Percentiles rank a stretch among this genome's conserved stretches.
Conservation (phyloP, 2,888 invertebrate species). For the Hololepta plana region DNA sequence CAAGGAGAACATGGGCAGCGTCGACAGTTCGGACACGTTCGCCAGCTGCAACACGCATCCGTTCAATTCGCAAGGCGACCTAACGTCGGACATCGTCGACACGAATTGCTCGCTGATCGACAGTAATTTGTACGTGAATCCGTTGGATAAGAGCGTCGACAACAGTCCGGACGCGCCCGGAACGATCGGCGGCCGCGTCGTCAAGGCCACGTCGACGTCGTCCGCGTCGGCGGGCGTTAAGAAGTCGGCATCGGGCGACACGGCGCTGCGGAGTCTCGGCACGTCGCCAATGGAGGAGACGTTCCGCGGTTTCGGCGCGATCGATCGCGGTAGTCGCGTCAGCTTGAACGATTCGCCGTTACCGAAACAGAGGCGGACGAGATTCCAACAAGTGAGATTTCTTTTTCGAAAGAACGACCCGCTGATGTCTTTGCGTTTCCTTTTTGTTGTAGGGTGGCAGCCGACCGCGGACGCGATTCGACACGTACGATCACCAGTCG, state of each 20-base stretch:
- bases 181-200: slow-evolving; percentile 9
- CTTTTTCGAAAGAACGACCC: no score
- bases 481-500: slow-evolving; percentile 27
- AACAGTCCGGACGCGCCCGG: slow-evolving; percentile 21
- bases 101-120: slow-evolving; percentile 28
- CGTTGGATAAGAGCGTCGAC: slow-evolving; percentile 46
- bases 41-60: slow-evolving; percentile 94
- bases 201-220: slow-evolving; percentile 29
- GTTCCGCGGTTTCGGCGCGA: slow-evolving; percentile 28
- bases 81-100: slow-evolving; percentile 27
- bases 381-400: slow-evolving; percentile 58
- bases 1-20: slow-evolving; percentile 34
- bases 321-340: slow-evolving; percentile 32
- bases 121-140: slow-evolving; percentile 78
- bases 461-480: slow-evolving; percentile 28
- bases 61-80: slow-evolving; percentile 50
- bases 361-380: slow-evolving; percentile 72
- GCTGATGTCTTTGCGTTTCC: no score
- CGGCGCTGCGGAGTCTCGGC: slow-evolving; percentile 47
- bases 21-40: slow-evolving; percentile 81
- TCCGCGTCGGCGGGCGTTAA: slow-evolving; percentile 36
- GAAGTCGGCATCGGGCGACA: slow-evolving; percentile 66
- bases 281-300: slow-evolving; percentile 38
- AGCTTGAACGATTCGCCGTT: slow-evolving; percentile 45
- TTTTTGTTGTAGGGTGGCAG: slow-evolving; percentile 12